Base-by-base conservation (phyloP, 2,113 vertebrate genomes). In the Hemicordylus capensis region DNA sequence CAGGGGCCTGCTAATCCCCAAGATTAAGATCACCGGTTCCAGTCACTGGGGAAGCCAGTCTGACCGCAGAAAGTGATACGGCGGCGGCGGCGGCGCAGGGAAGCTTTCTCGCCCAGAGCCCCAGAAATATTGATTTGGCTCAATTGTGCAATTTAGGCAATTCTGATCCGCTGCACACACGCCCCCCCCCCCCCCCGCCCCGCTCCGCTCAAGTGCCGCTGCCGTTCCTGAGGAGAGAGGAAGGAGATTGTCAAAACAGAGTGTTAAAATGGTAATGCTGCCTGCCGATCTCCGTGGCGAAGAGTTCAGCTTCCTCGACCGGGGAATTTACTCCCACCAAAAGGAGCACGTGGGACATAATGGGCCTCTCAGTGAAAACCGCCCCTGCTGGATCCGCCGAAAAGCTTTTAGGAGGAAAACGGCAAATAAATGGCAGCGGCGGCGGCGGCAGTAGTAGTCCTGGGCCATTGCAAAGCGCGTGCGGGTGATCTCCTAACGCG, bases 401-500 rank as follows among this genome's bases (percentile, higher is more conserved):
- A 95, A 95, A 95, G 95, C 92, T 96, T 96, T 95, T 92, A 93
- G 93, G 92, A 90, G 83, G 90, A 91, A 93, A 90, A 80, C 84
- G 91, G 93, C 92, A 94, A 95, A 95, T 94, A 95, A 93, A 95
- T 93, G 90, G 92, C 86, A 89, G 90, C 89, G 85, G n/a, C n/a
- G n/a, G n/a, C n/a, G n/a, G n/a, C n/a, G n/a, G n/a, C n/a, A n/a
- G n/a, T n/a, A n/a, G n/a, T n/a, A n/a, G n/a, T n/a, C n/a, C 86
- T 94, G 87, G 84, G 87, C 90, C n/a, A n/a, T n/a, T n/a, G n/a
- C n/a, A n/a, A n/a, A n/a, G n/a, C n/a, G n/a, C n/a, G n/a, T 61
- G 88, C 90, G 11, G 61, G 89, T 88, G 86, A 88, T 92, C 90
- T 93, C 92, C 89, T 89, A 92, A 94, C 89, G 37, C 86, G 39